Percentiles rank a stretch among this genome's conserved stretches.
phyloP scores from a whole-genome alignment of 1,140 invertebrate genomes.

The Lanistes nyassanus region DNA sequence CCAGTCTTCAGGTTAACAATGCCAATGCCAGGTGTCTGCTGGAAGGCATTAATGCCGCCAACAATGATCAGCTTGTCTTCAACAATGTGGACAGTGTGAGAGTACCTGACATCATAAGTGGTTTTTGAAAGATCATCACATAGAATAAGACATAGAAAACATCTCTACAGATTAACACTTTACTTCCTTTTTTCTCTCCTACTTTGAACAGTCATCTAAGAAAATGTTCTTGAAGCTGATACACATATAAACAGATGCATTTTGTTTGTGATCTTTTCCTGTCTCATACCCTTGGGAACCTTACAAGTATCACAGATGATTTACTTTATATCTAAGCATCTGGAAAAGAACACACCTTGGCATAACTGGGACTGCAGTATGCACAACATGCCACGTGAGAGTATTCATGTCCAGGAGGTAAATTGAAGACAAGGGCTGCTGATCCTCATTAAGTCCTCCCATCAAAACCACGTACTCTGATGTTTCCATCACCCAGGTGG shows the following conservation, averaged over 20 bases:
- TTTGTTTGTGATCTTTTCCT: too few species aligned
- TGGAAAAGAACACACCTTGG: slow-evolving; percentile 34
- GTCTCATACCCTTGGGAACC: too few species aligned
- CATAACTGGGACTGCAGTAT: slow-evolving; percentile 36
- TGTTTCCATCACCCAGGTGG: slow-evolving; percentile 47
- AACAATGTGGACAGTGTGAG: slow-evolving; percentile 63
- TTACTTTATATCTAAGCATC: too few species aligned
- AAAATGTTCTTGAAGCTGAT: too few species aligned
- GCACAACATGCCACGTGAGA: slow-evolving; percentile 45
- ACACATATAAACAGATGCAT: too few species aligned
- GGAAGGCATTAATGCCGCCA: slow-evolving; percentile 63
- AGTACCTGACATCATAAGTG: slow-evolving; percentile 51
- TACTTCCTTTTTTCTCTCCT: too few species aligned
- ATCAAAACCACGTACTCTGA: slow-evolving; percentile 59
- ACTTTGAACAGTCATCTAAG: too few species aligned
- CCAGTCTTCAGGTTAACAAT: slow-evolving; percentile 62
- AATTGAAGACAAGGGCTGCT: slow-evolving; percentile 54
- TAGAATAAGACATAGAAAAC: too few species aligned
- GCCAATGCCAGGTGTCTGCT: slow-evolving; percentile 62
- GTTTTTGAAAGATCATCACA: too few species aligned
- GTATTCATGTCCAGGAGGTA: slow-evolving; percentile 53
- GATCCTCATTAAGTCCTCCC: slow-evolving; percentile 62
- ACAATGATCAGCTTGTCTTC: slow-evolving; percentile 63
- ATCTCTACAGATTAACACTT: too few species aligned
- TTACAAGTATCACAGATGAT: too few species aligned